phyloP scores from a whole-genome alignment of 2,888 invertebrate genomes.

The Nowickia ferox region DNA sequence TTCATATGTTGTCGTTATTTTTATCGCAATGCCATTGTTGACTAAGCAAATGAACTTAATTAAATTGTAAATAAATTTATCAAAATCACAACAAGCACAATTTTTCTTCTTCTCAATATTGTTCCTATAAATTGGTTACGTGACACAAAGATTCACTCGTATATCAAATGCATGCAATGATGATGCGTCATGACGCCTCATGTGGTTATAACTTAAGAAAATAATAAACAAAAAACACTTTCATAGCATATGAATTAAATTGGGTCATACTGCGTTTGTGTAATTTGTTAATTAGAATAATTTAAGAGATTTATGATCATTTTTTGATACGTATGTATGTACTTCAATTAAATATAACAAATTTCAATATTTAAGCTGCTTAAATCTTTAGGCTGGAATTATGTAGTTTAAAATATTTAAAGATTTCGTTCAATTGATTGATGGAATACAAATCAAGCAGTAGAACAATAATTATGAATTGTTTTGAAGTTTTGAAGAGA shows the following conservation, averaged over 20 bases:
- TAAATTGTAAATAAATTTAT: conserved; percentile 63
- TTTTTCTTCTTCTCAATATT: conserved; percentile 17
- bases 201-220: conserved; percentile 1
- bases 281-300: neutral
- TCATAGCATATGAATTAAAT: neutral
- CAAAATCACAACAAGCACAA: conserved; percentile 43
- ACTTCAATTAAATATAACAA: no score
- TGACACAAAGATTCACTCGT: conserved; percentile 32
- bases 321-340: neutral
- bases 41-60: conserved; percentile 51
- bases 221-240: neutral
- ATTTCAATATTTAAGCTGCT: no score
- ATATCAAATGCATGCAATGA: conserved; percentile 10
- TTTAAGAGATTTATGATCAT: neutral
- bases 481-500: no score
- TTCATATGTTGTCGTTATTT: conserved; percentile 5
- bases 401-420: no score
- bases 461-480: no score
- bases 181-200: conserved; percentile 21
- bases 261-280: neutral
- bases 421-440: no score
- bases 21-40: conserved; percentile 18
- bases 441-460: no score
- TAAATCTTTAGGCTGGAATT: no score
- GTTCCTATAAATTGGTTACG: conserved; percentile 40